These are phyloP conservation scores for Agonopterix heracliana DNA, from an alignment of 2,888 invertebrate genomes.

Conservation along the genomic window DNA sequence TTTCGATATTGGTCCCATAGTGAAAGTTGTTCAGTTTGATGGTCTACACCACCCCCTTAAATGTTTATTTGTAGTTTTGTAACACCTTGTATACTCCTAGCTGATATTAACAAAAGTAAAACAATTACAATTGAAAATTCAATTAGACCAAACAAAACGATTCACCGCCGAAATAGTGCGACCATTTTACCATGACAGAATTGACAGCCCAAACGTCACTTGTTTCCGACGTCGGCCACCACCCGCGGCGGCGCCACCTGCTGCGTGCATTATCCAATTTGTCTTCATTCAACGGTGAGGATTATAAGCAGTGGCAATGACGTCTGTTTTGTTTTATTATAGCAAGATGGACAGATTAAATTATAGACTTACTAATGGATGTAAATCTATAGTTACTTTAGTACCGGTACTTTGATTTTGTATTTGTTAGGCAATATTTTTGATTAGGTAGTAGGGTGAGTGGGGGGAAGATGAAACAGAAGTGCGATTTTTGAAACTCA, in stretches of 20 bases:
- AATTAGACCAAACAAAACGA: background rate
- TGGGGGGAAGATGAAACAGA: background rate
- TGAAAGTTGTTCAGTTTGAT: too few relatives aligned
- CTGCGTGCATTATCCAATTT: slow-evolving; percentile 55
- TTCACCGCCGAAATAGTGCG: too few relatives aligned
- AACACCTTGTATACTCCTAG: too few relatives aligned
- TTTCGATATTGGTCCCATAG: too few relatives aligned
- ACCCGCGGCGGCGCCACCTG: slow-evolving; percentile 34
- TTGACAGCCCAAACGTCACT: slow-evolving; percentile 28
- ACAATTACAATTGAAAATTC: too few relatives aligned
- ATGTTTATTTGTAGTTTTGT: too few relatives aligned
- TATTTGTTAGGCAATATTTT: background rate
- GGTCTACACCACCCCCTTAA: too few relatives aligned
- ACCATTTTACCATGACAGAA: too few relatives aligned
- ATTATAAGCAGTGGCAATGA: slow-evolving; percentile 35
- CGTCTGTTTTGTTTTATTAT: slow-evolving; percentile 24
- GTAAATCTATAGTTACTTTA: background rate
- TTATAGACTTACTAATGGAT: background rate
- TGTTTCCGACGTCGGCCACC: slow-evolving; percentile 36
- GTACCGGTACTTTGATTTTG: too few relatives aligned
- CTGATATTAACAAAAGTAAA: too few relatives aligned
- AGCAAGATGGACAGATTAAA: background rate
- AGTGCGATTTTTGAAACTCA: too few relatives aligned
- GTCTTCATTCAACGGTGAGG: slow-evolving; percentile 25
- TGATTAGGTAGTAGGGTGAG: background rate